A percentile compares a stretch with the other conserved stretches of the same genome.
phyloP scores from a whole-genome alignment of 1,140 invertebrate species.

The Zaprionus lachaisei region DNA sequence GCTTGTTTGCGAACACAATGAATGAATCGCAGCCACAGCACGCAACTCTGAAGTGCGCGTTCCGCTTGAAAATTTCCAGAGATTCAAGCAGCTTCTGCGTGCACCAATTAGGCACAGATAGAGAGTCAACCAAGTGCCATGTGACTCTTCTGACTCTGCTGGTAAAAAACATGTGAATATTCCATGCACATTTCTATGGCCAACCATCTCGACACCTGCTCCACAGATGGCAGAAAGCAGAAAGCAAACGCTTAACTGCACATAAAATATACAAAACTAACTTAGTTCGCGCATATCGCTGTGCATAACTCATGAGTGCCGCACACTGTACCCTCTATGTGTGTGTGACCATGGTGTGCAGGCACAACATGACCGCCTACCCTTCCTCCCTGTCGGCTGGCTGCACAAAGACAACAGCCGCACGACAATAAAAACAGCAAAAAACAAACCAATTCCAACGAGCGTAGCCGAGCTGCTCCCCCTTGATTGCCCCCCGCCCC shows the following conservation, averaged over 20 bases:
- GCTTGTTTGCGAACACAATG: background rate
- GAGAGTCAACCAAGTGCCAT: background rate
- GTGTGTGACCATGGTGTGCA: no score
- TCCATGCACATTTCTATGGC: conserved; percentile 5
- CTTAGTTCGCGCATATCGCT: conserved; percentile 69
- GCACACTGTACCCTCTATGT: background rate
- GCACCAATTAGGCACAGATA: conserved; percentile 3
- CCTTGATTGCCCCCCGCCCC: conserved; percentile 15
- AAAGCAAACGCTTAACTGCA: conserved; percentile 74
- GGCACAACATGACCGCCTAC: background rate
- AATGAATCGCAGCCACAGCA: background rate
- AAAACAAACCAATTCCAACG: conserved; percentile 52
- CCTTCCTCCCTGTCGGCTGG: conserved; percentile 30
- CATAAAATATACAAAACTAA: conserved; percentile 77
- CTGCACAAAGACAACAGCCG: conserved; percentile 69
- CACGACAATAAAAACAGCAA: conserved; percentile 53
- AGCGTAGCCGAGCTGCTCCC: conserved; percentile 31
- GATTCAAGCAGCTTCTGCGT: conserved; percentile 3
- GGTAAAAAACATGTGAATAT: conserved; percentile 1
- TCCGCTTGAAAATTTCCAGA: background rate
- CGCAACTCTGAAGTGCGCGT: background rate
- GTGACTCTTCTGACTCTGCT: background rate
- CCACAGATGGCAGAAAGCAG: conserved; percentile 33
- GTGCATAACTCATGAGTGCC: conserved; percentile 62
- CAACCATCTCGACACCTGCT: conserved; percentile 20